Base-by-base conservation (phyloP, 2,113 vertebrate genomes). In the Cyanoderma ruficeps region DNA sequence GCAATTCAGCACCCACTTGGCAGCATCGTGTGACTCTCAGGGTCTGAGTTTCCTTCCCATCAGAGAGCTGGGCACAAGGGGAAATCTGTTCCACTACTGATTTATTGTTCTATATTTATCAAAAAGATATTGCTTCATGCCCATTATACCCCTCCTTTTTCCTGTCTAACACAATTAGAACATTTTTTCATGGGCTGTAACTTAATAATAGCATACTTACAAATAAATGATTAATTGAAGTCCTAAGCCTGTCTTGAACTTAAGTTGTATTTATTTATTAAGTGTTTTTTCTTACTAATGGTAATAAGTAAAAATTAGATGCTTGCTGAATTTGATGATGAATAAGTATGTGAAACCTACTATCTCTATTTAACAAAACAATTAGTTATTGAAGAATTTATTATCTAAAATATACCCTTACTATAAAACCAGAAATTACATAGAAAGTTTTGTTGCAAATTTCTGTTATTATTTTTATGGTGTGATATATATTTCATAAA, bases 51-150 rank as follows among this genome's bases (percentile, higher is more conserved):
- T 49, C 46, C 28, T 69, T 64, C 74, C 47, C 27, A 28, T 13
- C 2, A 0, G 7, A 61, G 39, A 78, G 30, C 15, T 33, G 39
- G 13, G 7, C 13, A 59, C 4, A 42, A 24, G 12, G 7, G 11
- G 6, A 79, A 69, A 59, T 89, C 42, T 59, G 10, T 35, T 79
- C 52, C 14, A 33, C 21, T 84, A n/a, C 27, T n/a, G 44, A 64
- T 64, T 92, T 76, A 35, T 17, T 64, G 14, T 15, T 64, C 44
- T 4, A 7, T 31, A 22, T 74, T 64, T 65, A 35, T 31, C 16
- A 52, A 63, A 93, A 71, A 63, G 10, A n/a, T 20, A 19, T 9
- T 57, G 22, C 9, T 83, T 64, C 18, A 2, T 23, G 15, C 24
- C 11, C 10, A 14, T 80, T 77, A 42, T 65, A 10, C 19, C 21